Base-by-base conservation (phyloP, 2,797 vertebrate species). In the Paratrypauchen microcephalus region DNA sequence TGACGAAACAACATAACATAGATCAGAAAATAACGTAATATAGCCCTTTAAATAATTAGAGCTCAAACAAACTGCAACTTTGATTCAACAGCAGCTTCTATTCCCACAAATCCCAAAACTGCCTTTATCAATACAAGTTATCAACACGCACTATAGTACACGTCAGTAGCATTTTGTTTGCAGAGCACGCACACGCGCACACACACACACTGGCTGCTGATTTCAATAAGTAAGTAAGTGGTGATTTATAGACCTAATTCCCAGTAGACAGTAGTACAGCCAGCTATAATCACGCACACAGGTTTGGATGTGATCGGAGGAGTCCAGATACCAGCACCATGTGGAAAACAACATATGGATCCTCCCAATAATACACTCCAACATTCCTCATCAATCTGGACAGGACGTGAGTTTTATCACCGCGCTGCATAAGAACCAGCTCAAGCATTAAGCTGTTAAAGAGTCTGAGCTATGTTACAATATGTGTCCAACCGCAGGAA, bases 371-470 rank as follows among this genome's bases (percentile, higher is more conserved):
- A 28, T 30, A 81, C 72, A 82, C 24, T 1, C 84, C 77, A 82
- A 80, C 90, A 91, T 91, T 91, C 89, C 89, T 88, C 77, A 91
- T 82, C 88, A 91, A 87, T 91, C 88, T 91, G 89, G 90, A 88
- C 82, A 82, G 87, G 87, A 87, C 85, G 85, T 83, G 79, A 52
- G 19, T 89, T 89, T 90, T 87, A 89, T 90, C 83, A 75, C 86
- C 81, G 65, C 36, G 80, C 65, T 82, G 79, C 78, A 74, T 69
- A 71, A 73, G 80, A 78, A 74, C 57, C 74, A 66, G 66, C 26
- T 1, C 73, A 81, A 57, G 72, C 73, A 11, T 79, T 73, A 83
- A 84, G 78, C 78, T 78, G 74, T 73, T 75, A 52, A 52, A 36
- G 32, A 2, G 32, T 36, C 30, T 32, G 30, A 32, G 6, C 30